These are phyloP conservation scores for Orthonevra nobilis DNA, from an alignment of 2,888 invertebrate genomes.

Conservation along the genomic window DNA sequence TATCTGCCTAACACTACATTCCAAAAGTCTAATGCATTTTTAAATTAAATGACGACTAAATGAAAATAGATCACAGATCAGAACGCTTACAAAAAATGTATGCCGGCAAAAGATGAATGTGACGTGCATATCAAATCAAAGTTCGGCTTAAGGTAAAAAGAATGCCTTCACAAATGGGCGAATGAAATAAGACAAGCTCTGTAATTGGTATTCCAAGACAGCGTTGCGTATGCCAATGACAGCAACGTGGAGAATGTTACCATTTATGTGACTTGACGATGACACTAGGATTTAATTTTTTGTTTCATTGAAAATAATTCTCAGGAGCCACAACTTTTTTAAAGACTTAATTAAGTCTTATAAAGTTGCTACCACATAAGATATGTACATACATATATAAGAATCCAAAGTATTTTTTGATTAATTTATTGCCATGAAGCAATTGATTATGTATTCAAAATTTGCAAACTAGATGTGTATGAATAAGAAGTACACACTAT, in stretches of 20 bases:
- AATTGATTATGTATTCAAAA: too few species aligned
- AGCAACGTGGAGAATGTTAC: constrained; percentile 40
- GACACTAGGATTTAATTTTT: constrained; percentile 51
- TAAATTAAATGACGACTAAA: neutral
- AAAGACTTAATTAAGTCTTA: too few species aligned
- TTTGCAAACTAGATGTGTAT: too few species aligned
- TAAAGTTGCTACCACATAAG: too few species aligned
- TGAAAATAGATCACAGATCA: constrained; percentile 1
- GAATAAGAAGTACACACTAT: too few species aligned
- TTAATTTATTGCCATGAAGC: too few species aligned
- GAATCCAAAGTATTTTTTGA: too few species aligned
- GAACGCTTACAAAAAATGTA: constrained; percentile 12
- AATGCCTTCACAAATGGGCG: constrained; percentile 28
- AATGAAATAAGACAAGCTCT: constrained; percentile 5
- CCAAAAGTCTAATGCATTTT: neutral
- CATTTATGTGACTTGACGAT: constrained; percentile 43
- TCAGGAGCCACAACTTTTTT: too few species aligned
- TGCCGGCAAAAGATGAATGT: constrained; percentile 32
- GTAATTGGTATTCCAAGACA: constrained; percentile 46
- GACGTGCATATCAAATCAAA: constrained; percentile 40
- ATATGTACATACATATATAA: too few species aligned
- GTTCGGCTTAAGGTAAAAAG: constrained; percentile 38
- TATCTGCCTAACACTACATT: neutral
- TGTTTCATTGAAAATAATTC: too few species aligned
- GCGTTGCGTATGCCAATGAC: constrained; percentile 15